Base-by-base conservation (phyloP, 1,140 invertebrate species). In the Polyergus mexicanus region DNA sequence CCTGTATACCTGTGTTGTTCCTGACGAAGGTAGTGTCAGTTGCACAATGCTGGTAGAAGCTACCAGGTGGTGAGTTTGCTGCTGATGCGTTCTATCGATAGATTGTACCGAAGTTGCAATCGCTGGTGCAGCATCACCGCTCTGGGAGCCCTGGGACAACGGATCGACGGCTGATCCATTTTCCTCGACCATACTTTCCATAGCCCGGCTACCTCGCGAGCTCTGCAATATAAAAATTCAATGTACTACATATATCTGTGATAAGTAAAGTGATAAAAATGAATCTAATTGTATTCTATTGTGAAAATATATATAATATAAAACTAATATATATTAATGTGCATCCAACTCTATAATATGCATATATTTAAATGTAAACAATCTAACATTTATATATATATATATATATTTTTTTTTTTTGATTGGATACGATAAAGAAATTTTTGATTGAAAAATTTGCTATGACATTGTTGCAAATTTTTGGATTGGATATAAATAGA, bases 181-280 rank as follows among this genome's bases (percentile, higher is more conserved):
- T 96, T 98, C 97, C 96, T 98, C 97, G 93, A 98, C 97, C 96
- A 98, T 98, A 95, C 97, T 97, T 96, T 98, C 97, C 97, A 98
- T 98, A 95, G 95, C 96, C 96, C 93, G 94, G 94, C 94, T 92
- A 95, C 94, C 92, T 89, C 87, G 68, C 78, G 87, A 93, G 93
- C 94, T 95, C 96, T 96, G 93, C 84, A 95, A 95, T 90, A 92
- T 87, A 56, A 51, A 47, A 76, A 63, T 22, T 66, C 3, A 47
- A 19, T 78, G 28, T 44, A 84, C 7, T 22, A 38, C 4, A 2
- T 19, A 74, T 2, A 38, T 41, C 25, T 32, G 6, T 1, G 16
- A 32, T 25, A 1, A 13, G 8, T 19, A 22, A 28, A 44, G 0
- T 13, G 32, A 32, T n/a, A 81, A 4, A n/a, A 68, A 44, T 19